Conservation (phyloP, 1,140 invertebrate species). For the Lucilia cuprina region DNA sequence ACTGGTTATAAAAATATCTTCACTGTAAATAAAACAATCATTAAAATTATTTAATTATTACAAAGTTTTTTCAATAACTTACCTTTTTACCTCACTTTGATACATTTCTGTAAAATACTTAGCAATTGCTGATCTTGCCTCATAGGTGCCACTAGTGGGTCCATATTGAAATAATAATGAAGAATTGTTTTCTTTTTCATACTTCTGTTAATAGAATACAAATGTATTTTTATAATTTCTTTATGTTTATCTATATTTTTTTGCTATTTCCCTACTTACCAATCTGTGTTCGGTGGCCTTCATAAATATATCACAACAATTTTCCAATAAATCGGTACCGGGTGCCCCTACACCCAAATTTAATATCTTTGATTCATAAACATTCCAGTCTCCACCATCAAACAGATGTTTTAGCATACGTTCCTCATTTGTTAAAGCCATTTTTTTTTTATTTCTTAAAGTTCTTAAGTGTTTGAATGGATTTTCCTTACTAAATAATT, state of each 20-base stretch:
- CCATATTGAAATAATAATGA: slow-evolving; percentile 69
- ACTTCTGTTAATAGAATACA: slow-evolving; percentile 52
- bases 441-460: neutral
- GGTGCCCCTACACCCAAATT: slow-evolving; percentile 68
- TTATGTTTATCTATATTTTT: neutral
- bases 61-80: neutral
- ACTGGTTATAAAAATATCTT: slow-evolving; percentile 70
- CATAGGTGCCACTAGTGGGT: slow-evolving; percentile 64
- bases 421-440: slow-evolving; percentile 40
- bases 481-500: neutral
- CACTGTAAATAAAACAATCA: slow-evolving; percentile 57
- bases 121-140: slow-evolving; percentile 65
- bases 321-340: slow-evolving; percentile 65
- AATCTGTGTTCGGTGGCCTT: slow-evolving; percentile 64
- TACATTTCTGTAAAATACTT: slow-evolving; percentile 65
- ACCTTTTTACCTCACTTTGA: slow-evolving; percentile 62
- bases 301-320: slow-evolving; percentile 63
- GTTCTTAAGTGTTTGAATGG: neutral
- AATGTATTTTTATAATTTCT: too few species aligned
- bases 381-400: slow-evolving; percentile 64
- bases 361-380: slow-evolving; percentile 62
- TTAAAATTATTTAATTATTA: neutral
- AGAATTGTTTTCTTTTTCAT: slow-evolving; percentile 62
- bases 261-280: slow-evolving; percentile 51
- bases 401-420: slow-evolving; percentile 64